Evolutionary conservation across 1,140 invertebrate species (phyloP).

Genomic region (Drosophila baimaii): DNA sequence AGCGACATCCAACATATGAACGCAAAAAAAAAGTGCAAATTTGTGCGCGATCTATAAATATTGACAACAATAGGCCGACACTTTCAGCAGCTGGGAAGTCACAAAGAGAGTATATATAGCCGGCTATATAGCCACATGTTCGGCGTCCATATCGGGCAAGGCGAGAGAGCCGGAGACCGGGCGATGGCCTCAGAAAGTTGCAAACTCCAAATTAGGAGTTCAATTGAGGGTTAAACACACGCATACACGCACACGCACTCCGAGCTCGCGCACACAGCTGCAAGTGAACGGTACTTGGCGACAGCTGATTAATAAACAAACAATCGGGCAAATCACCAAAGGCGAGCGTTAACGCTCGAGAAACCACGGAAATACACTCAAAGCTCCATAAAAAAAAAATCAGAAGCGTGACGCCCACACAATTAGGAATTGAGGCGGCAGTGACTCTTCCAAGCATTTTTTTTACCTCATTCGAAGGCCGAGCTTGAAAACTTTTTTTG

Average conservation of each 20-base stretch:
- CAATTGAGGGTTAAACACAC: conserved; percentile 38
- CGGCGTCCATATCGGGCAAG: conserved; percentile 40
- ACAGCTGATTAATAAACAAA: conserved; percentile 76
- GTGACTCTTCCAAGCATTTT: conserved; percentile 28
- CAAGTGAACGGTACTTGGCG: conserved; percentile 65
- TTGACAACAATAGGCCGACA: conserved; percentile 47
- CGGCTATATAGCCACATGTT: conserved; percentile 36
- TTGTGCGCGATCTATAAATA: conserved; percentile 45
- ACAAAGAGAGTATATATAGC: conserved; percentile 45
- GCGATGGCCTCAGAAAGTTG: conserved; percentile 61
- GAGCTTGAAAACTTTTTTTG: conserved; percentile 60
- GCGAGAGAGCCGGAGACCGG: too few relatives aligned
- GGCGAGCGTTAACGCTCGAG: conserved; percentile 46
- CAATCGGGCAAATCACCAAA: conserved; percentile 36
- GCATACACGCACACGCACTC: conserved; percentile 10
- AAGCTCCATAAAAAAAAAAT: conserved; percentile 26
- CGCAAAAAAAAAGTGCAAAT: conserved; percentile 37
- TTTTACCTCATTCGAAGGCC: conserved; percentile 38
- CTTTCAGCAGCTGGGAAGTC: conserved; percentile 29
- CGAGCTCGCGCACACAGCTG: conserved; percentile 13
- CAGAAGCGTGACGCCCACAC: conserved; percentile 68
- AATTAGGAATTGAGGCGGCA: conserved; percentile 63
- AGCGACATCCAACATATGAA: conserved; percentile 11
- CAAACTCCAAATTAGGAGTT: conserved; percentile 56
- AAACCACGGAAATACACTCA: conserved; percentile 60